phyloP scores from a whole-genome alignment of 2,113 vertebrate species.

The Brienomyrus brachyistius region DNA sequence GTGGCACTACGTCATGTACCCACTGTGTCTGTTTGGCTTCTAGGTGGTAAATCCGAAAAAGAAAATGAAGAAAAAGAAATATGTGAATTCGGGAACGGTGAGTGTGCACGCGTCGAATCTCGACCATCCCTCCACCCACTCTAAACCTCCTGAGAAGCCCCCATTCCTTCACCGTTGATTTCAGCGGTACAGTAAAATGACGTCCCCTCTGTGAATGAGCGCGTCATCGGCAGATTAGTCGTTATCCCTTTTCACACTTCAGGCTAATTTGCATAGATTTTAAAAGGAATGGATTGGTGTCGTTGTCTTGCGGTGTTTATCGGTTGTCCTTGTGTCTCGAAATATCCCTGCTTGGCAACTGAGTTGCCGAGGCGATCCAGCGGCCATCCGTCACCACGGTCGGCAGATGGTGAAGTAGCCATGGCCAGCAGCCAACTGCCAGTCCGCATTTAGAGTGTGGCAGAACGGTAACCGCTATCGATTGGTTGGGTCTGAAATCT shows the following conservation, averaged over 20 bases:
- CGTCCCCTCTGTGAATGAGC: conserved; percentile 15
- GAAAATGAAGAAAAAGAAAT: conserved; percentile 98
- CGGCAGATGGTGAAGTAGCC: conserved; percentile 17
- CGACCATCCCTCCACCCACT: neutral
- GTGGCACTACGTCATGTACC: conserved; percentile 10
- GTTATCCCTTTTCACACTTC: conserved; percentile 18
- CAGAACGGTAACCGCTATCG: neutral
- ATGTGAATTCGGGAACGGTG: conserved; percentile 86
- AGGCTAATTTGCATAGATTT: conserved; percentile 22
- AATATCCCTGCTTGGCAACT: conserved; percentile 1
- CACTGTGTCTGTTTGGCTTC: conserved; percentile 29
- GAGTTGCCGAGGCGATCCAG: neutral
- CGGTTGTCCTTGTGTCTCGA: neutral
- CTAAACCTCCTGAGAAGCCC: neutral
- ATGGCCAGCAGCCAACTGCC: neutral
- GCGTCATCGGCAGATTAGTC: conserved; percentile 22
- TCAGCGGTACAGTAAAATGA: conserved; percentile 13
- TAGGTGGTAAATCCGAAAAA: conserved; percentile 88
- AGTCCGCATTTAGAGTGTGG: neutral
- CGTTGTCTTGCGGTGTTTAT: neutral
- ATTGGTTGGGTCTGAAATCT: neutral
- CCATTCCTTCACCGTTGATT: conserved; percentile 9
- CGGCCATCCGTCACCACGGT: neutral
- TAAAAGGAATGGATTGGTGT: conserved; percentile 12
- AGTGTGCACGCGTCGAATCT: conserved; percentile 44